These are phyloP conservation scores for Mormyrus hasselquistii DNA, from an alignment of 2,797 vertebrate genomes.

Conservation along the genomic window DNA sequence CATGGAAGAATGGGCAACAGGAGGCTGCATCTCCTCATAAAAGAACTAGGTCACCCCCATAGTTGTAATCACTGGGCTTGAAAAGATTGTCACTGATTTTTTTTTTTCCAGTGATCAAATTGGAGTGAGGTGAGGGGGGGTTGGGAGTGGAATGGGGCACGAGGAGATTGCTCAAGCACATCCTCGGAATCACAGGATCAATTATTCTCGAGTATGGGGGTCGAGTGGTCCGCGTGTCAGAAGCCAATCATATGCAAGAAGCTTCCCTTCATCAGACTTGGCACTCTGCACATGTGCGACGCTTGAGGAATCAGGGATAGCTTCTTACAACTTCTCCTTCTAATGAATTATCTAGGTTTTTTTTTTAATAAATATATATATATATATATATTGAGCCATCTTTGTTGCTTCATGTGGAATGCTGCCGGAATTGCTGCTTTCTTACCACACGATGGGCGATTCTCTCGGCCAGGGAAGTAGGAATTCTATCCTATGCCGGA, in stretches of 20 bases:
- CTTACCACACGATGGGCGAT: neutral
- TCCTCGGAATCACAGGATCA: neutral
- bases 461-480: neutral
- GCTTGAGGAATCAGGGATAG: neutral
- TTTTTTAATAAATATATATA: neutral
- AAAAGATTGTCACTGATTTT: neutral
- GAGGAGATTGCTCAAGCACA: neutral
- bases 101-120: neutral
- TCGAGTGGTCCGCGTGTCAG: neutral
- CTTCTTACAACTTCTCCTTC: neutral
- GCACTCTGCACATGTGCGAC: neutral
- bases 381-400: neutral
- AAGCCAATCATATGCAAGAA: neutral
- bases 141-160: neutral
- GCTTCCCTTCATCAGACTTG: neutral
- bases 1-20: neutral
- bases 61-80: neutral
- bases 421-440: neutral
- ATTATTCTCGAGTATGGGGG: neutral
- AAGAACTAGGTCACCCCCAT: conserved; percentile 8
- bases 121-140: neutral
- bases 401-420: neutral
- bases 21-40: neutral
- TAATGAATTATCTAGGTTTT: neutral
- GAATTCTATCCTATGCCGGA: neutral